These are phyloP conservation scores for Semnopithecus entellus DNA, from an alignment of 2,113 vertebrate genomes.

Conservation along the genomic window DNA sequence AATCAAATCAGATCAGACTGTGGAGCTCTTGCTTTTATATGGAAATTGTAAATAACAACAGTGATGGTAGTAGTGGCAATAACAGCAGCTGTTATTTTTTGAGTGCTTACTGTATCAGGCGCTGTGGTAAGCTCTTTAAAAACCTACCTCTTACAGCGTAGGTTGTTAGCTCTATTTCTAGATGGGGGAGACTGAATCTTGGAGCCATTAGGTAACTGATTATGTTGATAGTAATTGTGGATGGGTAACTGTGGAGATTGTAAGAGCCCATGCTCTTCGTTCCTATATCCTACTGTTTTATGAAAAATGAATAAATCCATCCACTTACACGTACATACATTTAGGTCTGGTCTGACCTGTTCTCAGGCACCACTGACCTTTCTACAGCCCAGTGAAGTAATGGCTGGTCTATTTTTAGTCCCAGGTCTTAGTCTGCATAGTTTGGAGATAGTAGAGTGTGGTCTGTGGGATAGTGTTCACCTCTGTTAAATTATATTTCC, in stretches of 20 bases:
- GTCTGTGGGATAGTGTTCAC: conserved; percentile 7
- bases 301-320: conserved; percentile 18
- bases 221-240: conserved; percentile 29
- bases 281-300: conserved; percentile 16
- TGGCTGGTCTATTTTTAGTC: conserved; percentile 20
- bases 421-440: neutral
- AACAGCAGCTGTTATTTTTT: neutral
- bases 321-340: neutral
- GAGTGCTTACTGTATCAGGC: neutral
- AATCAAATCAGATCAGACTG: conserved; percentile 10
- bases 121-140: neutral
- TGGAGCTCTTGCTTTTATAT: neutral
- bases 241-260: neutral
- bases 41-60: conserved; percentile 17
- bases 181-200: neutral
- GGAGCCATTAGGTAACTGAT: neutral
- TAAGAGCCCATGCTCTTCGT: conserved; percentile 23
- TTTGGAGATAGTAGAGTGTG: neutral
- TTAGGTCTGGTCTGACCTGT: neutral
- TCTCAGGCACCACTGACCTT: neutral
- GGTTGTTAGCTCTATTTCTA: neutral
- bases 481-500: conserved; percentile 33
- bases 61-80: neutral
- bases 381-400: neutral
- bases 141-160: conserved; percentile 15